Evolutionary conservation across 2,888 invertebrate genomes (phyloP).

Genomic region (Pheosia gnoma): DNA sequence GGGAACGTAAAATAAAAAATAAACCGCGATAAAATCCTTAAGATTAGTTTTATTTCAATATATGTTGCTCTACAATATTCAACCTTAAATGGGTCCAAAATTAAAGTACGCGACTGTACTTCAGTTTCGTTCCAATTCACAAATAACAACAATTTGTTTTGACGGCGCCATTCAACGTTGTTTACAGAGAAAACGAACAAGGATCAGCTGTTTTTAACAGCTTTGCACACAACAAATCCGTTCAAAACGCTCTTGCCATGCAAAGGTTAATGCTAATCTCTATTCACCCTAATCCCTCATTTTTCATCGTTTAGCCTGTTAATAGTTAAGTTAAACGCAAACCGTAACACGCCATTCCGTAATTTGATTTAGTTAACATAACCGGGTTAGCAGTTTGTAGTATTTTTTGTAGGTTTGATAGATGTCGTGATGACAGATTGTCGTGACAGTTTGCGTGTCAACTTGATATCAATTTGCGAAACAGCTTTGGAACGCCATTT

Average conservation of each 20-base stretch:
- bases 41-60: no score
- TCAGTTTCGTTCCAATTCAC: neutral
- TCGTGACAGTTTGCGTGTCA: no score
- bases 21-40: no score
- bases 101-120: no score
- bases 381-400: slow-evolving; percentile 22
- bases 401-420: slow-evolving; percentile 15
- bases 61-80: no score
- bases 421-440: no score
- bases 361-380: slow-evolving; percentile 24
- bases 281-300: slow-evolving; percentile 1
- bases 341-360: slow-evolving; percentile 29
- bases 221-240: slow-evolving; percentile 73
- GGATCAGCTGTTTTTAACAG: slow-evolving; percentile 64
- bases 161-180: slow-evolving; percentile 23
- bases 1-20: no score
- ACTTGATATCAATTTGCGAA: no score
- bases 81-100: no score
- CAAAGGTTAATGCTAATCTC: slow-evolving; percentile 59
- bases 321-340: slow-evolving; percentile 6
- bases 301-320: neutral
- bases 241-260: slow-evolving; percentile 64
- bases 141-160: slow-evolving; percentile 6
- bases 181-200: slow-evolving; percentile 61
- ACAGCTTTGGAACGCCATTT: no score